A percentile compares a stretch with the other conserved stretches of the same genome.
Evolutionary conservation across 2,797 vertebrate species (phyloP).

Genomic region (Pteropus rufus): DNA sequence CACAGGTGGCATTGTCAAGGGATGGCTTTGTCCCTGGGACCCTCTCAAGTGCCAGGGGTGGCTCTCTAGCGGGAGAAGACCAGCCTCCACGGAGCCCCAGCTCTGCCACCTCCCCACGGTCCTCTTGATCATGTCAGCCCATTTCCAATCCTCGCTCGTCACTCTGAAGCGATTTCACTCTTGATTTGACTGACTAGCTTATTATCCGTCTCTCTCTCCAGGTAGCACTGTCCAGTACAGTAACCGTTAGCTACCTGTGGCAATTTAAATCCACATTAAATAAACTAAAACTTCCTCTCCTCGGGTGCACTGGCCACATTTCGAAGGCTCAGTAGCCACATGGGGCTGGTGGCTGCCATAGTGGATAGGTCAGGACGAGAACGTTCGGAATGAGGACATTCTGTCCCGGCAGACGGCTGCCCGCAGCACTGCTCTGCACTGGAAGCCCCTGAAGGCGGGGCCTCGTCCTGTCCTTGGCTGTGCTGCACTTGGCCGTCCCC

Average conservation of each 20-base stretch:
- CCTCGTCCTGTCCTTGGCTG: neutral
- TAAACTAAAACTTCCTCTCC: neutral
- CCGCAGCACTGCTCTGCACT: neutral
- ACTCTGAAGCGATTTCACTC: neutral
- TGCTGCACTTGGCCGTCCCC: neutral
- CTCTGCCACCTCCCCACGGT: fast-evolving
- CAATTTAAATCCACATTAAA: neutral
- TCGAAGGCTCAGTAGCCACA: neutral
- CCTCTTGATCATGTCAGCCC: neutral
- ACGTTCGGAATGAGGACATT: neutral
- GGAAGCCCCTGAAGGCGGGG: neutral
- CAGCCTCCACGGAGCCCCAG: too few relatives aligned
- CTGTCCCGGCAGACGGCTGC: fast-evolving
- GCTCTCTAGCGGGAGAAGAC: neutral
- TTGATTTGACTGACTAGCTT: neutral
- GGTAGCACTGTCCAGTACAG: fast-evolving
- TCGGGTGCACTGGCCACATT: neutral
- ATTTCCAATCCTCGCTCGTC: neutral
- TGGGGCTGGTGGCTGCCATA: neutral
- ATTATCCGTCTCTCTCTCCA: neutral
- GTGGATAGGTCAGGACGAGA: neutral
- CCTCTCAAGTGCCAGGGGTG: fast-evolving
- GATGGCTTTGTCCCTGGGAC: neutral
- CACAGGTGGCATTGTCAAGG: neutral
- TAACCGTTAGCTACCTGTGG: neutral